These are phyloP conservation scores for Eurypyga helias DNA, from an alignment of 2,113 vertebrate species.

Conservation along the genomic window DNA sequence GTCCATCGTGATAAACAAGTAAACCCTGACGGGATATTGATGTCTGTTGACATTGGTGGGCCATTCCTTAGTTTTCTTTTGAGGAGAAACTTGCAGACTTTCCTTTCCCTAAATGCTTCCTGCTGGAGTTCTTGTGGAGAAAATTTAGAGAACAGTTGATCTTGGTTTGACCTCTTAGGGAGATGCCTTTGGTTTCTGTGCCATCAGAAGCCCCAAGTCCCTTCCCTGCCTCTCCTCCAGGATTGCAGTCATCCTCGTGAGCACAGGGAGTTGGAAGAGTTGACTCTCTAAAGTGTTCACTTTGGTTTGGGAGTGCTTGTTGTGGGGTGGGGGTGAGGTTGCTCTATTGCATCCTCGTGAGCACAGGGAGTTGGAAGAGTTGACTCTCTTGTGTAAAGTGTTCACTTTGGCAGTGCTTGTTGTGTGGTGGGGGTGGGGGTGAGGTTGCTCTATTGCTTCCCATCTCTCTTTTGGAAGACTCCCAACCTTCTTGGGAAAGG, in stretches of 20 bases:
- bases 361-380: neutral
- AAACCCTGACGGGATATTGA: neutral
- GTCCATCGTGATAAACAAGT: neutral
- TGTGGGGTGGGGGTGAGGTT: neutral
- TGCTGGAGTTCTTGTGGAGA: neutral
- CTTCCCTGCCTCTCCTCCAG: neutral
- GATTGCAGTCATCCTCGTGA: neutral
- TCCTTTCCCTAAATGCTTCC: neutral
- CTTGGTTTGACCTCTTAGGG: neutral
- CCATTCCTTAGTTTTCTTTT: neutral
- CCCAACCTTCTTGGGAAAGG: fast-evolving
- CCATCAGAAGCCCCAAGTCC: neutral
- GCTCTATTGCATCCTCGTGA: neutral
- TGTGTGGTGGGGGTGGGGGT: neutral
- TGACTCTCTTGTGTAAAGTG: too few species aligned
- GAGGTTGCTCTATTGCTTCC: too few species aligned
- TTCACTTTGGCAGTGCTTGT: neutral
- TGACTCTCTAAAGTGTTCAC: neutral
- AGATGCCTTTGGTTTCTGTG: neutral
- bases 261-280: neutral
- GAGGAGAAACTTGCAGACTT: neutral
- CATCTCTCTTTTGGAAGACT: neutral
- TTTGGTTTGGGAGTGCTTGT: neutral
- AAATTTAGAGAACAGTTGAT: neutral
- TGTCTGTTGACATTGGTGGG: neutral